phyloP scores from a whole-genome alignment of 1,140 invertebrate genomes.

The Drosophila pseudoobscura region DNA sequence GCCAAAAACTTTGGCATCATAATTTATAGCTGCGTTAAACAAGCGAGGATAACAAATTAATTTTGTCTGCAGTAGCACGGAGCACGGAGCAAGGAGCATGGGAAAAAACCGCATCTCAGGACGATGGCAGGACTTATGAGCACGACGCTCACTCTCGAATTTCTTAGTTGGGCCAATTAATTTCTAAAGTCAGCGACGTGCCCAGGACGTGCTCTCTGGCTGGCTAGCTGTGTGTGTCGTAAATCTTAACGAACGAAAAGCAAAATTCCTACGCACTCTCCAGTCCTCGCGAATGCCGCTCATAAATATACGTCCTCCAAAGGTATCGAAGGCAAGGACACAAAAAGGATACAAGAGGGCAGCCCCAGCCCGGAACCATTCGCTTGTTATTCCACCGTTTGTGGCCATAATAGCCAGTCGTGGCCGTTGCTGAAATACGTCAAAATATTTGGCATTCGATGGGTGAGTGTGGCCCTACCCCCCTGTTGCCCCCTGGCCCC shows the following conservation, averaged over 20 bases:
- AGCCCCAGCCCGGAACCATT: not conserved
- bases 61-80: constrained; percentile 58
- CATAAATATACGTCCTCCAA: constrained; percentile 73
- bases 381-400: constrained; percentile 68
- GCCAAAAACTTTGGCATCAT: constrained; percentile 80
- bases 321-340: constrained; percentile 23
- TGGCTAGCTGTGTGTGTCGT: constrained; percentile 30
- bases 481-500: not conserved
- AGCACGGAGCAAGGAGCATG: constrained; percentile 7
- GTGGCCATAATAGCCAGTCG: constrained; percentile 59
- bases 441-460: constrained; percentile 82
- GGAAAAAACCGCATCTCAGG: constrained; percentile 58
- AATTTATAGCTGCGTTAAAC: constrained; percentile 82
- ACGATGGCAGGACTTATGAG: constrained; percentile 73
- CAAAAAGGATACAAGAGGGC: not conserved
- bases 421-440: constrained; percentile 62
- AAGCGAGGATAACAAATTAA: constrained; percentile 82
- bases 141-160: constrained; percentile 76
- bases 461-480: constrained; percentile 39
- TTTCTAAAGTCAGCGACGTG: constrained; percentile 77
- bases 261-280: constrained; percentile 76
- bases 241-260: constrained; percentile 80
- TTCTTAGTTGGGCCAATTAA: constrained; percentile 82
- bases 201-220: constrained; percentile 40
- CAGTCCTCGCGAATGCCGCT: constrained; percentile 60